These are phyloP conservation scores for Pipistrellus kuhlii DNA, from an alignment of 2,797 vertebrate genomes.

Conservation along the genomic window DNA sequence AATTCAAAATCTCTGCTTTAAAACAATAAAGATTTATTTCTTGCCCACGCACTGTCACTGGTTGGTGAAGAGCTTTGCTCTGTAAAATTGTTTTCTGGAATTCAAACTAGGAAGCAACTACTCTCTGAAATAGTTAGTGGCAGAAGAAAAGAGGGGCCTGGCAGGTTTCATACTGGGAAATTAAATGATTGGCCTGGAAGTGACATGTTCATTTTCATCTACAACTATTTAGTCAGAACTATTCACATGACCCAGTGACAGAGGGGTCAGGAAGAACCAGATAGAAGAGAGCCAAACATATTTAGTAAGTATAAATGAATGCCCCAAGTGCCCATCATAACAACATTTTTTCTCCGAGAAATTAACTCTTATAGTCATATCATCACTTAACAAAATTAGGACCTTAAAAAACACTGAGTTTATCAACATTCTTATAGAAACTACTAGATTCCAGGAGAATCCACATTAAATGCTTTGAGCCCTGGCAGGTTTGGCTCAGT, in stretches of 20 bases:
- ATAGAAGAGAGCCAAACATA: conserved; percentile 31
- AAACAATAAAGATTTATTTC: conserved; percentile 49
- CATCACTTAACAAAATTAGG: conserved; percentile 20
- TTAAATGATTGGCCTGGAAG: conserved; percentile 16
- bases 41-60: background rate
- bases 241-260: background rate
- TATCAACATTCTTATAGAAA: conserved; percentile 19
- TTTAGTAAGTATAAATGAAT: conserved; percentile 45
- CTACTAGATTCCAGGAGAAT: conserved; percentile 9
- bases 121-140: conserved; percentile 11
- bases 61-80: conserved; percentile 33
- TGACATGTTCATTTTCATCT: conserved; percentile 46
- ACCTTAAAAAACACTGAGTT: conserved; percentile 34
- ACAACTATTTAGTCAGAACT: conserved; percentile 52
- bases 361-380: background rate
- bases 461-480: background rate
- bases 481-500: background rate
- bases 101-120: background rate
- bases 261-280: background rate
- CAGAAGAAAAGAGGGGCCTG: conserved; percentile 35
- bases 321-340: background rate
- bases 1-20: conserved; percentile 1
- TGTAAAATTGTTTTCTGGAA: background rate
- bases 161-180: conserved; percentile 7
- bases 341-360: background rate